Conservation (phyloP, 2,113 vertebrate species). For the Thryonomys swinderianus region DNA sequence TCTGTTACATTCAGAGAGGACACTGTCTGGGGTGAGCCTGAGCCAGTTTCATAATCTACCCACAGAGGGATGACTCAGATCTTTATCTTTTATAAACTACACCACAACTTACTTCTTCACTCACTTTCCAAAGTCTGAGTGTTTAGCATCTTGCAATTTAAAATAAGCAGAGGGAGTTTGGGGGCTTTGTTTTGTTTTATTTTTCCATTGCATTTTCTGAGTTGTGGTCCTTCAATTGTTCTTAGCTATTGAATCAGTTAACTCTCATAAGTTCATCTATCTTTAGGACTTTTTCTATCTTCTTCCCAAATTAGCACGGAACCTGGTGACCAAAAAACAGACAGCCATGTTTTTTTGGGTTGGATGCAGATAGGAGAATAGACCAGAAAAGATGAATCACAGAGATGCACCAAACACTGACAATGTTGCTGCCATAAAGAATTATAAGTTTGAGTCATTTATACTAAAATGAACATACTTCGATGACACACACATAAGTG, state of each 20-base stretch:
- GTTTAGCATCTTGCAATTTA: conserved; percentile 31
- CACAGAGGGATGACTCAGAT: conserved; percentile 72
- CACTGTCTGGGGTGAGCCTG: conserved; percentile 30
- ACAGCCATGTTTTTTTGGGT: background rate
- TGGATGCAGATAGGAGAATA: background rate
- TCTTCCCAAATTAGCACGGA: background rate
- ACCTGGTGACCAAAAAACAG: background rate
- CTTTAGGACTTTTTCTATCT: background rate
- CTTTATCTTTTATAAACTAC: conserved; percentile 67
- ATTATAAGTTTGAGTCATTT: too few species aligned
- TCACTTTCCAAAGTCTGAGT: conserved; percentile 27
- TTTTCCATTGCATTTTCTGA: conserved; percentile 34
- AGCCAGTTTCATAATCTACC: conserved; percentile 60
- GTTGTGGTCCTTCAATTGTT: background rate
- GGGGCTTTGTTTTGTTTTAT: background rate
- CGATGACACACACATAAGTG: too few species aligned
- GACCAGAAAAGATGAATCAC: background rate
- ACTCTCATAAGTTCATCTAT: conserved; percentile 7
- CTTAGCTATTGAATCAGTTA: conserved; percentile 20
- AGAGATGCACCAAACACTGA: background rate
- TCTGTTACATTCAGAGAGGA: conserved; percentile 47
- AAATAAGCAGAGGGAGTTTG: background rate
- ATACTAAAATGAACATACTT: too few species aligned
- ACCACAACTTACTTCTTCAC: conserved; percentile 38
- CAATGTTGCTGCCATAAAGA: background rate